Evolutionary conservation across 2,888 invertebrate species (phyloP), one percentile per base, ranked within the genome.

Genomic region (Xanthostigma xanthostigma): DNA sequence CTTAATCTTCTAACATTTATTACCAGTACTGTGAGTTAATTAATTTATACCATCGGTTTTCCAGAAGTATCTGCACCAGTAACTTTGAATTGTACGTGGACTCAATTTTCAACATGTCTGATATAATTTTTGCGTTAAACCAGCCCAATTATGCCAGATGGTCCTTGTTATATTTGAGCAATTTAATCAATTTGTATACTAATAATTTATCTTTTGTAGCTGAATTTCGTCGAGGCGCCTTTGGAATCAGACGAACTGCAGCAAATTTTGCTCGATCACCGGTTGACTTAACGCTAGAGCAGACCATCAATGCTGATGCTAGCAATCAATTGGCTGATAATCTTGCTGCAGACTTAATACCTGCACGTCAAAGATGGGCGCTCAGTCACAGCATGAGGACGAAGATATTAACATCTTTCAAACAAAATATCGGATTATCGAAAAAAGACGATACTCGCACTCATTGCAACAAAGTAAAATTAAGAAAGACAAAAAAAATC

Each of bases 341-440:
- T 44, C 54, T 36, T 51, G 40, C 46, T 41, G 48, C 54, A 33
- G 41, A 58, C 41, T 58, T 58, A n/a, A 58, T 61, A 50, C 49
- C 57, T 50, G 59, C 59, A 50, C 49, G 60, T 34, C 55, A 61
- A 53, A 51, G 60, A 49, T 61, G 60, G 60, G 57, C 57, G 8
- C 54, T 55, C 8, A 60, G 58, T 51, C 60, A 61, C 45, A 59
- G 57, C 51, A 55, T 59, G 42, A 57, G 59, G 44, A 58, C 59
- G 8, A 60, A 57, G 49, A 56, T 60, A 38, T 38, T 61, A 49
- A 35, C 52, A 9, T 9, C 27, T 36, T 45, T 55, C 9, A 51
- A 49, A 49, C 44, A 38, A 35, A 41, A 55, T 36, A 41, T 51
- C 13, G 51, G 54, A 17, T 49, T 60, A 51, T 48, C 52, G 9